A percentile compares a stretch with the other conserved stretches of the same genome.
These are phyloP conservation scores for Callionymus lyra DNA, from an alignment of 2,113 vertebrate genomes.

Conservation along the genomic window DNA sequence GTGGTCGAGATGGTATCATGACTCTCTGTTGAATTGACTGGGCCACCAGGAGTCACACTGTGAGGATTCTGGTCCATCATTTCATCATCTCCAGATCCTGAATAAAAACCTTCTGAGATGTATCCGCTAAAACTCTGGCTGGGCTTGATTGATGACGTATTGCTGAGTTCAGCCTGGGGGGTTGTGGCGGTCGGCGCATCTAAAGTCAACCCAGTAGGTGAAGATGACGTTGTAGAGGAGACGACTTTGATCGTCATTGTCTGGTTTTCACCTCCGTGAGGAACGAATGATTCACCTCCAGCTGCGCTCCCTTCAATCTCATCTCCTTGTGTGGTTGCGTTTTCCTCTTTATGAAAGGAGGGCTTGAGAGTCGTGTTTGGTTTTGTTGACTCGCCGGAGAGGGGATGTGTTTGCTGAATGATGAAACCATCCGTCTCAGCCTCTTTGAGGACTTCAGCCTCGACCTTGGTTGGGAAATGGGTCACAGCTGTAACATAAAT, in stretches of 20 bases:
- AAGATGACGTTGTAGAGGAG: background rate
- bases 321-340: background rate
- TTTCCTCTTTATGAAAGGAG: background rate
- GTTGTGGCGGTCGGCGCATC: background rate
- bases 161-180: background rate
- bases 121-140: background rate
- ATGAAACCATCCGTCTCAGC: slow-evolving; percentile 34
- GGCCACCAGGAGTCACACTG: background rate
- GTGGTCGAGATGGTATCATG: background rate
- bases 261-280: background rate
- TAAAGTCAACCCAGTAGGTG: background rate
- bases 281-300: background rate
- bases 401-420: background rate
- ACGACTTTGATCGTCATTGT: too few species aligned
- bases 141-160: background rate
- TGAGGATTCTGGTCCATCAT: too few species aligned
- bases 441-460: slow-evolving; percentile 22
- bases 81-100: slow-evolving; percentile 4
- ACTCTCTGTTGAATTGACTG: background rate
- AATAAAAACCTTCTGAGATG: background rate
- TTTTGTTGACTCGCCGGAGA: slow-evolving; percentile 6
- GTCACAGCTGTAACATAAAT: slow-evolving; percentile 28
- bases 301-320: slow-evolving; percentile 8
- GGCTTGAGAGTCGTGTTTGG: background rate
- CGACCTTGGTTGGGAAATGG: slow-evolving; percentile 3